phyloP scores from a whole-genome alignment of 2,888 invertebrate genomes.

The Psylliodes chrysocephalus region DNA sequence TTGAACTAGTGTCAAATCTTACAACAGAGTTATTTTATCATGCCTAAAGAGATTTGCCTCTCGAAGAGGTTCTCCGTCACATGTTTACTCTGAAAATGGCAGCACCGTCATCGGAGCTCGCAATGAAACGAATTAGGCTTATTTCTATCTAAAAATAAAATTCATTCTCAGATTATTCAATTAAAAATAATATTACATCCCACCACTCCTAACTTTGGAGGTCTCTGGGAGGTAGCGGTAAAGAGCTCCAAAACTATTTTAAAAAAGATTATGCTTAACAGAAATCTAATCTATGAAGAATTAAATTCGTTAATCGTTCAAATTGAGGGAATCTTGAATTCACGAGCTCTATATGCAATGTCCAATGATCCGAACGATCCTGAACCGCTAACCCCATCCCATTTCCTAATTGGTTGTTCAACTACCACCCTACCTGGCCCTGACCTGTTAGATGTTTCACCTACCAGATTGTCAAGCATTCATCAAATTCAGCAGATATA shows the following conservation, averaged over 20 bases:
- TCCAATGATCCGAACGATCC: conserved; percentile 30
- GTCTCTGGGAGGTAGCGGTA: conserved; percentile 42
- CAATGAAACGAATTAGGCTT: too few species aligned
- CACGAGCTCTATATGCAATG: conserved; percentile 23
- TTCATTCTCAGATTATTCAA: neutral
- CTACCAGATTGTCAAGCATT: neutral
- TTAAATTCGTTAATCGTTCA: conserved; percentile 20
- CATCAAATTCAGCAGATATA: conserved; percentile 22
- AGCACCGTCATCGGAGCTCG: too few species aligned
- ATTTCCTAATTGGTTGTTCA: conserved; percentile 36
- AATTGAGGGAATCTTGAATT: conserved; percentile 31
- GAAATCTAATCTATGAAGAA: conserved; percentile 26
- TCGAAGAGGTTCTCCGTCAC: conserved; percentile 21
- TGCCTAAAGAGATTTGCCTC: conserved; percentile 15
- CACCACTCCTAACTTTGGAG: conserved; percentile 27
- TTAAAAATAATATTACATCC: conserved; percentile 1
- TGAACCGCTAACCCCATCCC: conserved; percentile 28
- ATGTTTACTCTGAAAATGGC: too few species aligned
- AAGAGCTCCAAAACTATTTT: conserved; percentile 41
- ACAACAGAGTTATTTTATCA: conserved; percentile 11
- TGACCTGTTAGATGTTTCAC: conserved; percentile 11
- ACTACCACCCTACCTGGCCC: conserved; percentile 14
- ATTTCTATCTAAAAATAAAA: conserved; percentile 3
- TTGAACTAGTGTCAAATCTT: conserved; percentile 8
- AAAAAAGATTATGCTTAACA: conserved; percentile 28